These are phyloP conservation scores for Bradypodion pumilum DNA, from an alignment of 2,797 vertebrate genomes.

Conservation along the genomic window DNA sequence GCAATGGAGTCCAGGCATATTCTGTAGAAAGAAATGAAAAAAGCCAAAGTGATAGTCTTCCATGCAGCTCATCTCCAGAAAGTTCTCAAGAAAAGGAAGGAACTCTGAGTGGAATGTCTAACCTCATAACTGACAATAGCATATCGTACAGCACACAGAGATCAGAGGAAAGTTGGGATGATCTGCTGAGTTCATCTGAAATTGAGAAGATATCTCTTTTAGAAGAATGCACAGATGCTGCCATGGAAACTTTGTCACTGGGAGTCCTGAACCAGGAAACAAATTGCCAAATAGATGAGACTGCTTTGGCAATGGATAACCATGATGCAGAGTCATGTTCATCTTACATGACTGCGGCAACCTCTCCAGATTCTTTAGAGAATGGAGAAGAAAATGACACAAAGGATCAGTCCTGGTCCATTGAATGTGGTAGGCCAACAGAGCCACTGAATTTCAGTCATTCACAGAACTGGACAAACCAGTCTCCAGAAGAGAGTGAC, in stretches of 20 bases:
- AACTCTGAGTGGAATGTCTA: neutral
- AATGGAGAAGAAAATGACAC: constrained; percentile 51
- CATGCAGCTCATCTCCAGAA: neutral
- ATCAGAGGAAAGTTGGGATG: constrained; percentile 1
- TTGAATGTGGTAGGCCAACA: constrained; percentile 52
- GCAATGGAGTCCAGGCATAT: neutral
- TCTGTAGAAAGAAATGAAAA: neutral
- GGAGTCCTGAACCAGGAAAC: constrained; percentile 51
- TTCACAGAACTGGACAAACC: constrained; percentile 62
- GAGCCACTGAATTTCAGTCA: constrained; percentile 45
- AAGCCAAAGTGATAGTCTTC: constrained; percentile 27
- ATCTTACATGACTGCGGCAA: constrained; percentile 71
- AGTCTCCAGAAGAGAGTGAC: constrained; percentile 59
- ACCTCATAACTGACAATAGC: constrained; percentile 3
- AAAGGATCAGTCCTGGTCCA: constrained; percentile 23
- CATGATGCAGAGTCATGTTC: constrained; percentile 73
- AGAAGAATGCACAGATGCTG: neutral
- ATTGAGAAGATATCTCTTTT: neutral
- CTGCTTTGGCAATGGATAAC: constrained; percentile 57
- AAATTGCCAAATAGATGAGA: constrained; percentile 57
- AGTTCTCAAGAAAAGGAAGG: constrained; percentile 38
- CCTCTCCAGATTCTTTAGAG: constrained; percentile 66
- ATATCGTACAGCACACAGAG: neutral
- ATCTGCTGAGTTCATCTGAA: constrained; percentile 23
- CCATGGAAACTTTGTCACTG: neutral